Evolutionary conservation across 2,113 vertebrate species (phyloP).

Genomic region (Toxotes chatareus): DNA sequence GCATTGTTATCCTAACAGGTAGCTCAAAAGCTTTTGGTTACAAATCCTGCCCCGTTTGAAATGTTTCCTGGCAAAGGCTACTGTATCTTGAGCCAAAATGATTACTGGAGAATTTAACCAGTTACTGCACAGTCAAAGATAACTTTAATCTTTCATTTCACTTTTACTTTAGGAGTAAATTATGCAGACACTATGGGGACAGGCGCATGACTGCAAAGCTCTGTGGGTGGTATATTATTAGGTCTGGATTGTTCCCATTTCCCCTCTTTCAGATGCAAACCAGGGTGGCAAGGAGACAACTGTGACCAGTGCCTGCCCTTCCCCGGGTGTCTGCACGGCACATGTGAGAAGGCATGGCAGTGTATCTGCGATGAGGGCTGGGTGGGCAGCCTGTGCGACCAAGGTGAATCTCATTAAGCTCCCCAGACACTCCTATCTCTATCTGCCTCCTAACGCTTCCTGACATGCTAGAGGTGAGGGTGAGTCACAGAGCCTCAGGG

Average conservation of each 20-base stretch:
- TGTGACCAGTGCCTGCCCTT: conserved; percentile 91
- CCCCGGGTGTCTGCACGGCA: conserved; percentile 90
- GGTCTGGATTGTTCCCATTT: conserved; percentile 16
- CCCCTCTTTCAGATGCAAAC: conserved; percentile 87
- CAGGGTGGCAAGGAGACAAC: conserved; percentile 91
- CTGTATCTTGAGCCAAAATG: background rate
- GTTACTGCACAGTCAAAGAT: background rate
- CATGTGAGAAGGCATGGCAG: conserved; percentile 92
- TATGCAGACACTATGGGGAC: background rate
- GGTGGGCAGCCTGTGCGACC: conserved; percentile 92
- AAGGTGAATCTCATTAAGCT: conserved; percentile 84
- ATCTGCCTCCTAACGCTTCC: background rate
- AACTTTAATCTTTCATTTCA: background rate
- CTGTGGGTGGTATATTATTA: conserved; percentile 54
- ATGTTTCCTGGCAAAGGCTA: background rate
- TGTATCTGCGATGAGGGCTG: conserved; percentile 93
- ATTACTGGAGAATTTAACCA: background rate
- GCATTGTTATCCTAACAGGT: conserved; percentile 14
- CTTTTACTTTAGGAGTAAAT: background rate
- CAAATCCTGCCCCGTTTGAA: conserved; percentile 6
- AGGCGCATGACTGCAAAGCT: background rate
- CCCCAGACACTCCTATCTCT: conserved; percentile 9
- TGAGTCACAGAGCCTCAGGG: conserved; percentile 41
- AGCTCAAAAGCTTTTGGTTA: conserved; percentile 10
- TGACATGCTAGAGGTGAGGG: conserved; percentile 11